A percentile compares a stretch with the other conserved stretches of the same genome.
Conservation (phyloP, 53 echinoderm and acorn worm species). For the Echinometra lucunter region DNA sequence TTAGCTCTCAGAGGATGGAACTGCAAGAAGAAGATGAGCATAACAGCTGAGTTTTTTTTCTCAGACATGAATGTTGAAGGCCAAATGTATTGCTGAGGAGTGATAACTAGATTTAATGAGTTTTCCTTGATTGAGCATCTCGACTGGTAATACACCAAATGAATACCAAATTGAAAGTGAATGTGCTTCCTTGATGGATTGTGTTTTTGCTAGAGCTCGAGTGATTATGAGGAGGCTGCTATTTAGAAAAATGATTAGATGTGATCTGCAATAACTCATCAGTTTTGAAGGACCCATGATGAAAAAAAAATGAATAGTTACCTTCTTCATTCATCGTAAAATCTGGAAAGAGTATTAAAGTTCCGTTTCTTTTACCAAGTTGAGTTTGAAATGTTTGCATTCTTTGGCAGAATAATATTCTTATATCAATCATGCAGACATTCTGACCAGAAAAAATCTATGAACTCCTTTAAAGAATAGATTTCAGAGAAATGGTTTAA, state of each 20-base stretch:
- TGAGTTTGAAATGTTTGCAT: not conserved
- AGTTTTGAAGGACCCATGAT: not conserved
- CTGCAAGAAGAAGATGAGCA: not conserved
- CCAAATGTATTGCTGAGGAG: not conserved
- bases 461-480: not conserved
- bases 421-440: not conserved
- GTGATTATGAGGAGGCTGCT: not conserved
- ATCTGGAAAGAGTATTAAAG: not conserved
- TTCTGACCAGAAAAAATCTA: not conserved
- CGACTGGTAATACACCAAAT: not conserved
- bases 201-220: not conserved
- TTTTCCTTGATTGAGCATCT: slow-evolving; percentile 26
- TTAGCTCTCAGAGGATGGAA: not conserved
- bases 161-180: not conserved
- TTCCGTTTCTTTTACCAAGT: not conserved
- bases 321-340: not conserved
- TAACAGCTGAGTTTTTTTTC: not conserved
- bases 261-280: not conserved
- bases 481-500: not conserved
- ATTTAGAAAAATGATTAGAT: not conserved
- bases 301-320: not conserved
- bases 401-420: not conserved
- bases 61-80: not conserved
- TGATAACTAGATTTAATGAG: not conserved
- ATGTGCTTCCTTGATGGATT: not conserved